phyloP scores from a whole-genome alignment of 2,113 vertebrate species.

The Aspidoscelis tigris region DNA sequence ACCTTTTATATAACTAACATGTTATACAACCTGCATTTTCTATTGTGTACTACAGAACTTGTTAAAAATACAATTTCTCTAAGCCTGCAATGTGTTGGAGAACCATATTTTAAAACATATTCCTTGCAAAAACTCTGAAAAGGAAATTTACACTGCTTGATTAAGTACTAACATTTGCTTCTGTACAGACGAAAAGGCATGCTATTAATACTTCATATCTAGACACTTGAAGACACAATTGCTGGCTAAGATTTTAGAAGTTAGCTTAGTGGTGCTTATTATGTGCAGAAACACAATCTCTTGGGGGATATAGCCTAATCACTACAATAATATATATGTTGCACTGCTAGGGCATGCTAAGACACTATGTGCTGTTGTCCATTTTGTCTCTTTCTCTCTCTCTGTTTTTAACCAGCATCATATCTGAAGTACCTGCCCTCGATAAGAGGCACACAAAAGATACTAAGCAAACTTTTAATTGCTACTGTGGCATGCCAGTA shows the following conservation, averaged over 20 bases:
- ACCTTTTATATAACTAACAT: constrained; percentile 14
- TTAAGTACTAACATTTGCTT: constrained; percentile 31
- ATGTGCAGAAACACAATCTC: neutral
- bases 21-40: neutral
- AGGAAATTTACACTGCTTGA: neutral
- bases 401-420: fast-evolving
- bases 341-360: neutral
- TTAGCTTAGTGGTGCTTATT: neutral
- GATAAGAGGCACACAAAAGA: neutral
- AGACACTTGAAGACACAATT: neutral
- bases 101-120: neutral
- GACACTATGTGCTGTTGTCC: fast-evolving
- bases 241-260: fast-evolving
- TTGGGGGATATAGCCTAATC: neutral
- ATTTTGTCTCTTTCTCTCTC: neutral
- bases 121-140: constrained; percentile 16
- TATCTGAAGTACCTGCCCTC: neutral
- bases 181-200: constrained; percentile 20
- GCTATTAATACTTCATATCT: constrained; percentile 17
- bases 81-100: neutral
- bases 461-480: neutral
- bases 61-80: neutral
- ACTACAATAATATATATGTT: neutral
- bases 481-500: neutral
- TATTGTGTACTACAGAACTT: constrained; percentile 21